Percentiles rank a stretch among this genome's conserved stretches.
Conservation (phyloP, 2,113 vertebrate species). For the Cettia cetti region DNA sequence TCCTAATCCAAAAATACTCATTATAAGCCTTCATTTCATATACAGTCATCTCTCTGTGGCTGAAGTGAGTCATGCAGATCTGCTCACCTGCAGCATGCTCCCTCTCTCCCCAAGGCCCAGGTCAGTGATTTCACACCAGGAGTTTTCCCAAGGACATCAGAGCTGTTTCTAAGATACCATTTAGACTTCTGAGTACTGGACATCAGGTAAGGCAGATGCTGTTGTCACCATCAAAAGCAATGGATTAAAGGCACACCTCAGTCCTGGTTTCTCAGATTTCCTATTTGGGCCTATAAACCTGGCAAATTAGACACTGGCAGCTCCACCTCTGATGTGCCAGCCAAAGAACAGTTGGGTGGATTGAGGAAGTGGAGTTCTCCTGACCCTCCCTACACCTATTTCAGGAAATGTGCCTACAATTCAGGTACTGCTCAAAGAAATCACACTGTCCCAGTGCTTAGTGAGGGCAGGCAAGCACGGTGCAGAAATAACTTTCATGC, state of each 20-base stretch:
- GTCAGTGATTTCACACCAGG: not conserved
- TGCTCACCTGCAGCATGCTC: not conserved
- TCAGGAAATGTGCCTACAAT: not conserved
- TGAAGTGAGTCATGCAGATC: not conserved
- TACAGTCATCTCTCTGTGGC: not conserved
- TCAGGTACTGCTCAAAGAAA: not conserved
- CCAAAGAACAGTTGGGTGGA: not conserved
- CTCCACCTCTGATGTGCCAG: not conserved
- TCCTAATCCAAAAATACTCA: not conserved
- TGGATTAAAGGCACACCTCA: constrained; percentile 2
- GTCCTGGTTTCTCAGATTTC: not conserved
- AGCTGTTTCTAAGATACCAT: not conserved
- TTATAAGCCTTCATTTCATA: not conserved
- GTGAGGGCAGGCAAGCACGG: not conserved
- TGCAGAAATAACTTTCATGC: not conserved
- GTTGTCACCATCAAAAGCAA: not conserved
- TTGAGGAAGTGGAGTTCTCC: not conserved
- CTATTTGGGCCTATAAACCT: not conserved
- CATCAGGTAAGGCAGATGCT: not conserved
- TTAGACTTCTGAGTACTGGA: not conserved
- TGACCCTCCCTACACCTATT: not conserved
- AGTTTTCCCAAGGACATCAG: not conserved
- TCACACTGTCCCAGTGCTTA: not conserved
- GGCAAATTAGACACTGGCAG: not conserved
- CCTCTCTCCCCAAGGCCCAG: not conserved